Percentiles rank a stretch among this genome's conserved stretches.
Conservation (phyloP, 2,888 invertebrate genomes). For the Heliothis peltigera region DNA sequence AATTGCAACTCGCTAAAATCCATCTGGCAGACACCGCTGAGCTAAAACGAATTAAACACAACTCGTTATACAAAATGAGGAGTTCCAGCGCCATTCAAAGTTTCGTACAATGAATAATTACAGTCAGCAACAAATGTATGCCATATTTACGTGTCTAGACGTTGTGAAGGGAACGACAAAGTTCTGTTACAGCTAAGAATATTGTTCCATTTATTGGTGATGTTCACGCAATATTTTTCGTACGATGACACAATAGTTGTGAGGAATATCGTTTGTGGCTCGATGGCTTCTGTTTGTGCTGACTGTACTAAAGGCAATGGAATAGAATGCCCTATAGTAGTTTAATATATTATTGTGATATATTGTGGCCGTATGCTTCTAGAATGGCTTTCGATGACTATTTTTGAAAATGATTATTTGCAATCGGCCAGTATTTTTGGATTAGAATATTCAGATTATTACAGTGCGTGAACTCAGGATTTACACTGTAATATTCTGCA, state of each 20-base stretch:
- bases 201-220: slow-evolving; percentile 75
- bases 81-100: slow-evolving; percentile 58
- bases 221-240: slow-evolving; percentile 72
- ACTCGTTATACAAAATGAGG: slow-evolving; percentile 59
- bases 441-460: no score
- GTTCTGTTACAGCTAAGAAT: slow-evolving; percentile 69
- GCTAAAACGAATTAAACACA: slow-evolving; percentile 63
- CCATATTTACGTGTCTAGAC: slow-evolving; percentile 76
- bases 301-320: slow-evolving; percentile 19
- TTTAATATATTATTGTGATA: no score
- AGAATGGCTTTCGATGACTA: no score
- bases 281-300: slow-evolving; percentile 43
- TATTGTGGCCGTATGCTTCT: no score
- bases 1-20: slow-evolving; percentile 40
- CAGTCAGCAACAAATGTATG: slow-evolving; percentile 59
- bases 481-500: no score
- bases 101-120: slow-evolving; percentile 65
- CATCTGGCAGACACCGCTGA: slow-evolving; percentile 49
- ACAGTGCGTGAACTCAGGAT: no score
- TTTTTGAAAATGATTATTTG: no score
- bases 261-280: slow-evolving; percentile 44
- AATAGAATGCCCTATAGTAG: slow-evolving; percentile 20
- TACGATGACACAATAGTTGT: slow-evolving; percentile 40
- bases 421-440: no score
- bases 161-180: slow-evolving; percentile 72